phyloP scores from a whole-genome alignment of 2,888 invertebrate species.

The Caenorhabditis wallacei region DNA sequence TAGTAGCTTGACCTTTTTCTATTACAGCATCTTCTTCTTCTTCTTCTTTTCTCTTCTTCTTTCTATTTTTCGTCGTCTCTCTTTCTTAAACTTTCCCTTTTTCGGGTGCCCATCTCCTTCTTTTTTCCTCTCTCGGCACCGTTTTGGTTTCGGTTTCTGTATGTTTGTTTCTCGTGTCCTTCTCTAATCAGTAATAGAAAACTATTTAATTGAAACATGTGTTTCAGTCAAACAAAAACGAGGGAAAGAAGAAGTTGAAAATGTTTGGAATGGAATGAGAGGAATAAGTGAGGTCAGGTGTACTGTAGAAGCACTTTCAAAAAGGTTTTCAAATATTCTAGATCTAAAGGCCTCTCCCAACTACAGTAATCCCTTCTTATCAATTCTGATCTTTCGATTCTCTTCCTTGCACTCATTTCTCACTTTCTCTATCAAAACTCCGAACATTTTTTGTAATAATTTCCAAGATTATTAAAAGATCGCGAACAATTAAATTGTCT shows the following conservation, averaged over 20 bases:
- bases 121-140: constrained; percentile 1
- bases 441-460: not conserved
- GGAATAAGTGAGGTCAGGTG: not conserved
- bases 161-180: constrained; percentile 30
- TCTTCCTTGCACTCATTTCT: not conserved
- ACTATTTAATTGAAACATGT: constrained; percentile 34
- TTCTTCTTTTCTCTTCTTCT: not conserved
- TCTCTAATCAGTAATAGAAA: constrained; percentile 17
- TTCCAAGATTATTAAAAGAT: constrained; percentile 13
- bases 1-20: constrained; percentile 48
- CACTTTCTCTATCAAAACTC: not conserved
- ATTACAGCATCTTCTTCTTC: constrained; percentile 23
- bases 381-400: not conserved
- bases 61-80: constrained; percentile 2
- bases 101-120: constrained; percentile 1
- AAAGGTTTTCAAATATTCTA: not conserved
- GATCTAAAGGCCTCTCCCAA: not conserved
- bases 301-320: not conserved
- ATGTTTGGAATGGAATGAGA: constrained; percentile 3
- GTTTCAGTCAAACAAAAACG: not conserved
- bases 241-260: not conserved
- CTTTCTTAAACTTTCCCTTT: constrained; percentile 44
- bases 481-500: not conserved
- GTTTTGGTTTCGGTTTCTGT: constrained; percentile 41
- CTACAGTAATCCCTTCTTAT: no score